These are phyloP conservation scores for Eilema caniola DNA, from an alignment of 2,888 invertebrate genomes.

Conservation along the genomic window DNA sequence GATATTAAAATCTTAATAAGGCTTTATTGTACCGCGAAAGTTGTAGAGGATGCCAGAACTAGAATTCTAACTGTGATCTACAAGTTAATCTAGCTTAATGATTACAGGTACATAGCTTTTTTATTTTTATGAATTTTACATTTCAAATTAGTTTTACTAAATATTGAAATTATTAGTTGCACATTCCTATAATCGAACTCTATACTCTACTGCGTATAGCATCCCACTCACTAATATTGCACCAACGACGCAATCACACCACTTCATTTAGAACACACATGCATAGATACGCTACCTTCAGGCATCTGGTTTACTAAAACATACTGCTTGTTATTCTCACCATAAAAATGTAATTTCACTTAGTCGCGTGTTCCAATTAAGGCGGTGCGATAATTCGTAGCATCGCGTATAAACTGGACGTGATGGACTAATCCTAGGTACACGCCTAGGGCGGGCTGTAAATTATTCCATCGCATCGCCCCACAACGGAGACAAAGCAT, in stretches of 20 bases:
- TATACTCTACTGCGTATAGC: not conserved
- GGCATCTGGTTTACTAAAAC: not conserved
- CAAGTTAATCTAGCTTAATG: not conserved
- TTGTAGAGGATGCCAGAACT: conserved; percentile 18
- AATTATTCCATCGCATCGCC: conserved; percentile 75
- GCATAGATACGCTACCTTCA: not conserved
- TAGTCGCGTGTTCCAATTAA: conserved; percentile 73
- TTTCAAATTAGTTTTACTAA: not conserved
- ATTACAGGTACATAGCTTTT: not conserved
- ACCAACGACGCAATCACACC: not conserved
- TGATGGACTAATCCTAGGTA: conserved; percentile 75
- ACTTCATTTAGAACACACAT: not conserved
- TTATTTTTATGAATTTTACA: not conserved
- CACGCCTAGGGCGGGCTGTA: conserved; percentile 68
- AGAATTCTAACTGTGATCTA: conserved; percentile 14
- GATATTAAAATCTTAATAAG: conserved; percentile 22
- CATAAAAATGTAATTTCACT: conserved; percentile 44
- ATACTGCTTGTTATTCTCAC: not conserved
- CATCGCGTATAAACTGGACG: conserved; percentile 62
- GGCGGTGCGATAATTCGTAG: conserved; percentile 69
- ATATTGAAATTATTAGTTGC: not conserved
- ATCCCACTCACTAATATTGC: not conserved
- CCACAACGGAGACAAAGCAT: conserved; percentile 67
- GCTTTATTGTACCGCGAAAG: conserved; percentile 23
- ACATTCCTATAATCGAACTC: not conserved